Evolutionary conservation across 2,888 invertebrate genomes (phyloP).

Genomic region (Parasteatoda lunata): DNA sequence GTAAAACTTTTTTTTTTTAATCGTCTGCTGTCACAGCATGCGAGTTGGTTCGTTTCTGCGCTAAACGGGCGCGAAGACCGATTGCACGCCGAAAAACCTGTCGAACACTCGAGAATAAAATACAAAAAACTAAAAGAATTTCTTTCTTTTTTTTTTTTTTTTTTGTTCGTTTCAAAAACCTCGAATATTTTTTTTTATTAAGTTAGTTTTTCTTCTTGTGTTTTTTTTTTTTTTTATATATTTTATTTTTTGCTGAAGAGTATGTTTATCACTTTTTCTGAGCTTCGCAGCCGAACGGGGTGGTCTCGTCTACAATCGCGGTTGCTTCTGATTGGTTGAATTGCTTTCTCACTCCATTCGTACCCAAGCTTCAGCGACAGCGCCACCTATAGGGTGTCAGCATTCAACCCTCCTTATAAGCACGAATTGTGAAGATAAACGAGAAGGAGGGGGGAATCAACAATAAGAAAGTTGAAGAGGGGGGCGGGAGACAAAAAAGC

Average conservation of each 20-base stretch:
- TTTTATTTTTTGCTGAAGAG: constrained; percentile 24
- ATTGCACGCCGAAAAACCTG: neutral
- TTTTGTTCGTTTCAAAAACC: neutral
- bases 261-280: constrained; percentile 36
- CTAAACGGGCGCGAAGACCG: neutral
- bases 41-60: neutral
- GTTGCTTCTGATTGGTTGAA: constrained; percentile 60
- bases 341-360: constrained; percentile 64
- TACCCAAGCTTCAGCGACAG: constrained; percentile 47
- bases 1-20: neutral
- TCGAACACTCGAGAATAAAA: constrained; percentile 10
- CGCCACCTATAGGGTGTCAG: constrained; percentile 66
- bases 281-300: constrained; percentile 40
- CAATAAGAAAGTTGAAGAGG: neutral
- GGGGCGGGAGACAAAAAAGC: constrained; percentile 22
- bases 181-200: neutral
- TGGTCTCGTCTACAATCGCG: constrained; percentile 60
- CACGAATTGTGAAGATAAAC: constrained; percentile 47
- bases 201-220: constrained; percentile 12
- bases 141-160: neutral
- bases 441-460: constrained; percentile 10
- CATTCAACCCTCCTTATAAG: constrained; percentile 39
- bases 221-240: constrained; percentile 19
- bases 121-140: constrained; percentile 19
- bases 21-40: neutral